Conservation (phyloP, 1,140 invertebrate genomes). For the Camponotus floridanus region DNA sequence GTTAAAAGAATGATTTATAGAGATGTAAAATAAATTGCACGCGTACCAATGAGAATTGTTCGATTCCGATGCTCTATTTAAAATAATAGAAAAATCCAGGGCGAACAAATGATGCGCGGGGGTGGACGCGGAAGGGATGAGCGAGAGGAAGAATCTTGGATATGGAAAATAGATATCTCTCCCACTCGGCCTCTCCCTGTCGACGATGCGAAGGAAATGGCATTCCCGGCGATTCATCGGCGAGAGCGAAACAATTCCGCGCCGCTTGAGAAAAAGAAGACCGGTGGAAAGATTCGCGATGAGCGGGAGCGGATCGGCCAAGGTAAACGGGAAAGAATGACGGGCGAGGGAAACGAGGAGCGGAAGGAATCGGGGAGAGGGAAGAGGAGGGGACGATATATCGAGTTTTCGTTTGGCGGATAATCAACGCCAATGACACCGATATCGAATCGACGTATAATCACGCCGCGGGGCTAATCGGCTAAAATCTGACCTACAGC, state of each 20-base stretch:
- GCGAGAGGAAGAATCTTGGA: conserved; percentile 36
- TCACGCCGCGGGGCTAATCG: conserved; percentile 73
- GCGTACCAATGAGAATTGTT: not conserved
- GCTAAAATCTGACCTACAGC: conserved; percentile 57
- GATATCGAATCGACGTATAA: conserved; percentile 72
- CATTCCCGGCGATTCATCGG: conserved; percentile 69
- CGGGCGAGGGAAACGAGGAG: not conserved
- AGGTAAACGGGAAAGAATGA: conserved; percentile 12
- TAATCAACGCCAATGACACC: conserved; percentile 74
- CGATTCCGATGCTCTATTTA: not conserved
- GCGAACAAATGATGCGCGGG: not conserved
- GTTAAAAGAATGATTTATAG: not conserved
- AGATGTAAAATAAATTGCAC: not conserved
- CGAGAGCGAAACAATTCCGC: conserved; percentile 63
- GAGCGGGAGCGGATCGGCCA: not conserved
- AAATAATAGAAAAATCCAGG: conserved; percentile 30
- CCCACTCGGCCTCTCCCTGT: conserved; percentile 62
- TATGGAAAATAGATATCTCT: conserved; percentile 73
- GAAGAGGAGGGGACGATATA: conserved; percentile 3
- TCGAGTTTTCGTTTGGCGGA: conserved; percentile 74
- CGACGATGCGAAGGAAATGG: conserved; percentile 73
- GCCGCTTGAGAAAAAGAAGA: conserved; percentile 62
- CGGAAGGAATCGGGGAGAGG: not conserved
- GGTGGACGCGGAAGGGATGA: not conserved
- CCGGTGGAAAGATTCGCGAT: not conserved